Evolutionary conservation across 2,113 vertebrate genomes (phyloP), one percentile per base, ranked within the genome.

Genomic region (Elgaria multicarinata): DNA sequence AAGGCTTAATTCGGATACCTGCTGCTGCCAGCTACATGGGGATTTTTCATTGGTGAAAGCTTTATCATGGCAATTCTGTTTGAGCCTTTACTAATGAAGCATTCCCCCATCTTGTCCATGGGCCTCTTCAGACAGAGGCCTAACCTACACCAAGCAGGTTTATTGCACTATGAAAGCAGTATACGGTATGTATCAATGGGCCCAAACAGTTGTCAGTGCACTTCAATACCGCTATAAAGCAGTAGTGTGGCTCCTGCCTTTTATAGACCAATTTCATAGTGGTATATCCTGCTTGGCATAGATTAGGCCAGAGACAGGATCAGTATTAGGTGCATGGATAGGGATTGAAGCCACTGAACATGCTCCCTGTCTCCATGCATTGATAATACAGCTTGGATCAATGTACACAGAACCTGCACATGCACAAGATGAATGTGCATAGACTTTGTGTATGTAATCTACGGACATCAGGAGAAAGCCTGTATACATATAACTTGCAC

Each of bases 81-180:
- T 83, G 74, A 88, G 46, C 87, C 87, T 93, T 89, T n/a, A 93
- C 36, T 62, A 93, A 91, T 91, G 76, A 95, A 82, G 76, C 83
- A 79, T 93, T 96, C 90, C 76, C 91, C 71, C 90, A 88, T 90
- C 12, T 67, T 50, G 10, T 7, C 42, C 39, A 46, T 77, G 13
- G 83, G 4, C 55, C 7, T 83, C 12, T 58, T 62, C 53, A 36
- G n/a, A 58, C 20, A 22, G 42, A 24, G 58, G n/a, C n/a, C n/a
- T n/a, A n/a, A n/a, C n/a, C n/a, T n/a, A n/a, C n/a, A n/a, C n/a
- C n/a, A n/a, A n/a, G n/a, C n/a, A n/a, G n/a, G n/a, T n/a, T n/a
- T n/a, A n/a, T n/a, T n/a, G n/a, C n/a, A n/a, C n/a, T n/a, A n/a
- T n/a, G n/a, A n/a, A n/a, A n/a, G n/a, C n/a, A n/a, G n/a, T n/a